These are phyloP conservation scores for Tinea trinotella DNA, from an alignment of 2,888 invertebrate genomes.

Conservation along the genomic window DNA sequence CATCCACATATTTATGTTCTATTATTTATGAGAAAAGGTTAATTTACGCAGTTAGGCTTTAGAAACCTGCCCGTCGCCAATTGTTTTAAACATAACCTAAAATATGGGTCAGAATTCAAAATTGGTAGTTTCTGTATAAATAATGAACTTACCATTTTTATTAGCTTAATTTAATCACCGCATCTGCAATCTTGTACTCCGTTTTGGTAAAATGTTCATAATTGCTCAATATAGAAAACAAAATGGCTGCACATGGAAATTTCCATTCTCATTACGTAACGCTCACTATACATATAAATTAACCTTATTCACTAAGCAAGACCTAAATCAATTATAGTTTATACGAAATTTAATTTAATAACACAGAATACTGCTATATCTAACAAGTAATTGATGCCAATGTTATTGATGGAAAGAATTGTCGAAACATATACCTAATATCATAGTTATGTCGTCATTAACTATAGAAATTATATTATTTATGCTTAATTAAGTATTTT, in stretches of 20 bases:
- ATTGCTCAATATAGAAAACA: neutral
- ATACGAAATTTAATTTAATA: neutral
- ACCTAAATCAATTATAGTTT: neutral
- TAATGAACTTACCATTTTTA: neutral
- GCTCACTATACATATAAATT: neutral
- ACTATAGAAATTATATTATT: neutral
- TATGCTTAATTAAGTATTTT: neutral
- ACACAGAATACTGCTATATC: neutral
- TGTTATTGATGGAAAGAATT: too few relatives aligned
- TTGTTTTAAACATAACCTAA: too few relatives aligned
- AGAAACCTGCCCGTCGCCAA: too few relatives aligned
- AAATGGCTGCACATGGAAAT: neutral
- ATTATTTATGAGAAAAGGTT: too few relatives aligned
- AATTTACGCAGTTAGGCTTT: too few relatives aligned
- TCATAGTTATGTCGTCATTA: too few relatives aligned
- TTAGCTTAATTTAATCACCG: neutral
- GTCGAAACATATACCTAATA: too few relatives aligned
- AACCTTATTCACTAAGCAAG: slow-evolving; percentile 1
- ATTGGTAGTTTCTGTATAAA: neutral
- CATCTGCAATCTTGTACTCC: neutral
- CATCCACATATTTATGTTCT: too few relatives aligned
- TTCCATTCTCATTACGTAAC: slow-evolving; percentile 2
- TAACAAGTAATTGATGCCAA: neutral
- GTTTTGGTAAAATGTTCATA: neutral
- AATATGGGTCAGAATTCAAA: too few relatives aligned